phyloP scores from a whole-genome alignment of 2,797 vertebrate genomes.

The Protosalanx chinensis region DNA sequence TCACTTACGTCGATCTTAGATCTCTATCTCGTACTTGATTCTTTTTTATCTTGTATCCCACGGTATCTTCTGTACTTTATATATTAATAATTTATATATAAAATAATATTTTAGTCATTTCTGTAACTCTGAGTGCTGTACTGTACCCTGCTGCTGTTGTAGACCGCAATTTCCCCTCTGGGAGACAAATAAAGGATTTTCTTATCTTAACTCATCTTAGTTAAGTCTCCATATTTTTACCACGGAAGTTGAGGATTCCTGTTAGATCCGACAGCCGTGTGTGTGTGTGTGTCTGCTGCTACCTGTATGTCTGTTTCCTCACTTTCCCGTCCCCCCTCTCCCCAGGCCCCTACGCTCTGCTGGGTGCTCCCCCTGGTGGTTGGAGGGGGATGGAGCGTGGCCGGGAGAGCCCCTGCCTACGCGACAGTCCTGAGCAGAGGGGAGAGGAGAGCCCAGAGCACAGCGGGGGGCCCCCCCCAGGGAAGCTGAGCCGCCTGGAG shows the following conservation, averaged over 20 bases:
- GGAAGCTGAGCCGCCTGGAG: constrained; percentile 90
- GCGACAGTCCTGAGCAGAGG: constrained; percentile 91
- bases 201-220: too few species aligned
- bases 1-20: too few species aligned
- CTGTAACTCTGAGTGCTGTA: too few species aligned
- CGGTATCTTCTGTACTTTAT: too few species aligned
- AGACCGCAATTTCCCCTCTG: too few species aligned
- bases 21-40: too few species aligned
- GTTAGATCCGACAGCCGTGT: too few species aligned
- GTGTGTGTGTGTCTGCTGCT: neutral
- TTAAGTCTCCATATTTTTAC: neutral
- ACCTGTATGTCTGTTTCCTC: neutral
- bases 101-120: too few species aligned
- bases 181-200: too few species aligned
- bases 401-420: constrained; percentile 87
- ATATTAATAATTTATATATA: too few species aligned
- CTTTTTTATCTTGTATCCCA: too few species aligned
- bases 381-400: constrained; percentile 94
- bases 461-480: constrained; percentile 81
- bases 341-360: constrained; percentile 87
- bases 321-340: neutral
- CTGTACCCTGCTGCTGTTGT: too few species aligned
- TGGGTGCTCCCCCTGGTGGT: constrained; percentile 84
- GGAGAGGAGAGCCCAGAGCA: constrained; percentile 86
- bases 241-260: neutral